phyloP scores from a whole-genome alignment of 2,888 invertebrate species.

The Lapara coniferarum region DNA sequence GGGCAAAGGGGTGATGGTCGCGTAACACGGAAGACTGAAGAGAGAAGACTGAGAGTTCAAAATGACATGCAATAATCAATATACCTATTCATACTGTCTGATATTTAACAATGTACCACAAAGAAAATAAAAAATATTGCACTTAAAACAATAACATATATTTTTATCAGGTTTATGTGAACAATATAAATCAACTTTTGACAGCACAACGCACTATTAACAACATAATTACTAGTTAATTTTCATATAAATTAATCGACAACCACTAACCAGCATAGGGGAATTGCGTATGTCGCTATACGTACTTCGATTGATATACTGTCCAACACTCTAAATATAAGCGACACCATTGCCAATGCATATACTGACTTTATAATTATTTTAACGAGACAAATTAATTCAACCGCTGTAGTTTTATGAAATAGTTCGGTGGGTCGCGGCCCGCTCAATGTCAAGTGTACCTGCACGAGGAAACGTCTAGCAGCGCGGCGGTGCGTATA shows the following conservation, averaged over 20 bases:
- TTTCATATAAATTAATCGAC: neutral
- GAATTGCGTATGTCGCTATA: neutral
- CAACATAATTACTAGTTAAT: too few species aligned
- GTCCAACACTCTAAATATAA: neutral
- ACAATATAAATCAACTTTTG: too few species aligned
- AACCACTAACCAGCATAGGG: too few species aligned
- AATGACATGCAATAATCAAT: neutral
- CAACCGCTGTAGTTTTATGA: conserved; percentile 53
- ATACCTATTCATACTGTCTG: too few species aligned
- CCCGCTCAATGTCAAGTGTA: conserved; percentile 72
- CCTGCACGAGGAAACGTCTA: conserved; percentile 51
- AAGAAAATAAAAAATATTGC: too few species aligned
- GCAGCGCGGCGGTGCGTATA: neutral
- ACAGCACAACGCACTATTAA: too few species aligned
- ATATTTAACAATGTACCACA: too few species aligned
- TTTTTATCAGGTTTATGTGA: too few species aligned
- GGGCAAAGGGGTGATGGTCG: neutral
- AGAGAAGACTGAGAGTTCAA: too few species aligned
- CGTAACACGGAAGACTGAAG: neutral
- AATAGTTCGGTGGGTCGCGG: conserved; percentile 48
- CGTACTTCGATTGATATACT: neutral
- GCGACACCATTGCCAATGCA: conserved; percentile 1
- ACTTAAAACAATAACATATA: too few species aligned
- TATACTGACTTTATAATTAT: neutral
- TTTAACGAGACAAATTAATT: conserved; percentile 31